Base-by-base conservation (phyloP, 2,888 invertebrate genomes). In the Hartigia nigra region DNA sequence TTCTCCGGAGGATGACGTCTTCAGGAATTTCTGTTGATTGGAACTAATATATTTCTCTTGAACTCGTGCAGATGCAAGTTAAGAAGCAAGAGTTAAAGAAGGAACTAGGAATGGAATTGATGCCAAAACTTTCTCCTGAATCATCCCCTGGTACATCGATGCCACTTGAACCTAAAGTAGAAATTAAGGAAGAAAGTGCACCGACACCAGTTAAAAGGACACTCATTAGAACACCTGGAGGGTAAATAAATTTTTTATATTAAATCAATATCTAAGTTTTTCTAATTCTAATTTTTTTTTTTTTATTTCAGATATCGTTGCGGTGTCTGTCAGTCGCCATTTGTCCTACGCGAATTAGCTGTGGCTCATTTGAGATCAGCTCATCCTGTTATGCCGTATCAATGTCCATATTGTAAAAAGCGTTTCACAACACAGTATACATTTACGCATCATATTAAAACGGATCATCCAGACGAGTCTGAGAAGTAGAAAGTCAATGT, bases 341-440 rank as follows among this genome's bases (percentile, higher is more conserved):
- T 90, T 74, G 87, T 90, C 14, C 83, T 87, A 36, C 86, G 90
- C 31, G 90, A 90, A 77, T 79, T 90, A 69, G 90, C 90, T 5
- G 88, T 90, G 1, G 90, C 90, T n/a, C 90, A 90, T 82, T 82
- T 90, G 39, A 86, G 89, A 76, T 90, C 90, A n/a, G 90, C 90
- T 32, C 90, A 90, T 81, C 90, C 90, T 12, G 79, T 87, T 35
- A 89, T 90, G 87, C 88, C 90, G 80, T 89, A 88, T 83, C 90
- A 89, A 77, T 90, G 90, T 78, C 90, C 88, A 76, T 90, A 90
- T 79, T 90, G 90, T 82, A 90, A 89, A 82, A 88, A 87, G 79
- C 88, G 88, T 31, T 90, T 90, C 70, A 87, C 87, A 14, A 90
- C 89, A 1, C 89, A 89, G 81, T 89, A 88, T 55, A 87, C 84